phyloP scores from a whole-genome alignment of 2,113 vertebrate genomes.

The Panurus biarmicus region DNA sequence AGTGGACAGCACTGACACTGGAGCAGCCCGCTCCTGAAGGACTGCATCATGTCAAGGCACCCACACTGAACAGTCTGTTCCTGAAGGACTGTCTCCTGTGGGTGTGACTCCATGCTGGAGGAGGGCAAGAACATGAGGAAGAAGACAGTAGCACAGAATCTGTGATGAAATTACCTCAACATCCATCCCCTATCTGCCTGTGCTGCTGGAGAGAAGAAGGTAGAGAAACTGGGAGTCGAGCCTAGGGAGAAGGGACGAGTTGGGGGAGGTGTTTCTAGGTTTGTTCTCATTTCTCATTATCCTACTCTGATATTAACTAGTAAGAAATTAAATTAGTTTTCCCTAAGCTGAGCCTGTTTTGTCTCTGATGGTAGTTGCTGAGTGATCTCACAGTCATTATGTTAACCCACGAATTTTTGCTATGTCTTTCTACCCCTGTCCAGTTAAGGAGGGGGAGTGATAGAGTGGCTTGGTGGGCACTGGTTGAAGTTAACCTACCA shows the following conservation, averaged over 20 bases:
- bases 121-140: neutral
- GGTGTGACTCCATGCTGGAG: neutral
- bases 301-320: neutral
- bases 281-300: neutral
- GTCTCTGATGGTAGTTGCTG: neutral
- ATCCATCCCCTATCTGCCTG: neutral
- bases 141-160: neutral
- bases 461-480: neutral
- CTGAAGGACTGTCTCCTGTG: neutral
- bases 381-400: neutral
- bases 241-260: neutral
- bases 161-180: neutral
- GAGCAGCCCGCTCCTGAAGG: neutral
- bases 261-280: neutral
- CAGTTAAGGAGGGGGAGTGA: neutral
- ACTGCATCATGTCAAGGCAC: neutral
- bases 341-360: neutral
- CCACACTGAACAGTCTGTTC: neutral
- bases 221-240: neutral
- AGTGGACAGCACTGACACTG: neutral
- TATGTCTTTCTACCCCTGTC: neutral
- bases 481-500: neutral
- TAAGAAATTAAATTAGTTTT: neutral
- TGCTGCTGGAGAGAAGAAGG: fast-evolving
- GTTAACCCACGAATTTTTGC: neutral